Percentiles rank a stretch among this genome's conserved stretches.
These are phyloP conservation scores for Bubo bubo DNA, from an alignment of 2,113 vertebrate genomes.

Conservation along the genomic window DNA sequence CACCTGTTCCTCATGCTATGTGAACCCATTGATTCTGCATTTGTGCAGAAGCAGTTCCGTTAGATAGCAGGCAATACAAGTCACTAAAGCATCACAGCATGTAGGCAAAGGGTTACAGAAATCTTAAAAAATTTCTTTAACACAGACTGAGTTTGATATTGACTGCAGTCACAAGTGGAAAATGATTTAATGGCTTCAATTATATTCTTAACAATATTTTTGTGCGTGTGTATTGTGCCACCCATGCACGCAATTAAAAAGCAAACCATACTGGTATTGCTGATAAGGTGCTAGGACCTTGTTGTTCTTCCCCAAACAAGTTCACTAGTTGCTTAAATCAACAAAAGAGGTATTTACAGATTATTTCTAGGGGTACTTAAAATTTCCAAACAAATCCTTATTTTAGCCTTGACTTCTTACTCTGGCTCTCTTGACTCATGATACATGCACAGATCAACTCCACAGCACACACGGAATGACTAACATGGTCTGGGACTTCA, in stretches of 20 bases:
- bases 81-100: not conserved
- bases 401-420: not conserved
- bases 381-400: not conserved
- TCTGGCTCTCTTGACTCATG: not conserved
- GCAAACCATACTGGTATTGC: not conserved
- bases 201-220: not conserved
- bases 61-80: not conserved
- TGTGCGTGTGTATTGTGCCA: not conserved
- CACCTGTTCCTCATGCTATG: not conserved
- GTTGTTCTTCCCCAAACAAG: not conserved
- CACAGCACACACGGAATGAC: fast-evolving
- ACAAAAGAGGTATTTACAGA: not conserved
- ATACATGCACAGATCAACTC: not conserved
- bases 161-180: not conserved
- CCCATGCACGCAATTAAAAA: not conserved
- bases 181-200: not conserved
- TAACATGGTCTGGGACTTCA: fast-evolving
- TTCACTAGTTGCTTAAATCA: not conserved
- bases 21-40: not conserved
- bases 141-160: not conserved
- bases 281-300: not conserved
- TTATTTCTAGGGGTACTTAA: not conserved
- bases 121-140: not conserved
- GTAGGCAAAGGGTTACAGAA: not conserved
- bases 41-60: not conserved